These are phyloP conservation scores for Connochaetes taurinus DNA, from an alignment of 2,113 vertebrate genomes.

Conservation along the genomic window DNA sequence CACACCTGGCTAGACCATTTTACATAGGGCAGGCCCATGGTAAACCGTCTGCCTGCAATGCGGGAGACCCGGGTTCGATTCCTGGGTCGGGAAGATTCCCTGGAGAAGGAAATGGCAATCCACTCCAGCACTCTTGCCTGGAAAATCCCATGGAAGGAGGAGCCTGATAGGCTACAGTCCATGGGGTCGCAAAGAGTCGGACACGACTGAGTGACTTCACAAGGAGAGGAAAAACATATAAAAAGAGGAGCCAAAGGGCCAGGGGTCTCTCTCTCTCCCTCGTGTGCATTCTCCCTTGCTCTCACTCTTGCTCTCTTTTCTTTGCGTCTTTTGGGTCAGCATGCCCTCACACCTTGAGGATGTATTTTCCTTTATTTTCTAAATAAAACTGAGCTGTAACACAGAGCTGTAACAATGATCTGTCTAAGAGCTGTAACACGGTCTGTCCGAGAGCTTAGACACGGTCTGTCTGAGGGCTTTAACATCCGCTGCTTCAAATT, in stretches of 20 bases:
- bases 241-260: not conserved
- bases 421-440: not conserved
- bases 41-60: too few relatives aligned
- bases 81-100: too few relatives aligned
- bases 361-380: not conserved
- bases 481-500: not conserved
- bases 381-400: not conserved
- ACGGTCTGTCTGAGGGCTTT: not conserved
- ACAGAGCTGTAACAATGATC: not conserved
- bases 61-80: too few relatives aligned
- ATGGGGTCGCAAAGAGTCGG: too few relatives aligned
- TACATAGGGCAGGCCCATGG: not conserved
- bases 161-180: too few relatives aligned
- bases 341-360: not conserved
- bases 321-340: not conserved
- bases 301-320: not conserved
- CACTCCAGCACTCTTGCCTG: too few relatives aligned
- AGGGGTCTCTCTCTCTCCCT: not conserved
- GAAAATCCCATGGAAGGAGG: too few relatives aligned
- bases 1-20: not conserved
- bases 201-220: too few relatives aligned
- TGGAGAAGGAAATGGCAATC: too few relatives aligned
- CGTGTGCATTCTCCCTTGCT: fast-evolving
- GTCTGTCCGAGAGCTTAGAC: not conserved
- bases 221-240: not conserved